Percentiles rank a stretch among this genome's conserved stretches.
Evolutionary conservation across 2,113 vertebrate species (phyloP).

Genomic region (Shinisaurus crocodilurus): DNA sequence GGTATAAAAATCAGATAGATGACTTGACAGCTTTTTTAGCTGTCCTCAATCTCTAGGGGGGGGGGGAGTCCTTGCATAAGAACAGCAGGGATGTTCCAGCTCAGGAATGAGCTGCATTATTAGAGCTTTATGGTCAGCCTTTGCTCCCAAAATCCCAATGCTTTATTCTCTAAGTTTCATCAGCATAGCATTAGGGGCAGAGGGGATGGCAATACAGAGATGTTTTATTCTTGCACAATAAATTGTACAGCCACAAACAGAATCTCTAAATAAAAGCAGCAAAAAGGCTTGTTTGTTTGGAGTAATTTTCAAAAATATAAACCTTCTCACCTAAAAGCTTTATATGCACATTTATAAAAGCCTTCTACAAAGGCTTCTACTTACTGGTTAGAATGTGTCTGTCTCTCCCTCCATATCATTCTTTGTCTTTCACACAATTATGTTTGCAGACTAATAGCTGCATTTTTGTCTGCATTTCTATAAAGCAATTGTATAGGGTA

Average conservation of each 20-base stretch:
- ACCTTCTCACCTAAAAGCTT: conserved; percentile 30
- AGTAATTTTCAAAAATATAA: conserved; percentile 44
- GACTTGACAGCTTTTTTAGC: neutral
- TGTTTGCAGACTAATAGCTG: neutral
- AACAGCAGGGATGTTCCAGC: neutral
- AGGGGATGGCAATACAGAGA: neutral
- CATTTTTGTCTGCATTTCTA: neutral
- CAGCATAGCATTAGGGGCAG: neutral
- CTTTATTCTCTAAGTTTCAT: neutral
- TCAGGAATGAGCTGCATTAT: conserved; percentile 20
- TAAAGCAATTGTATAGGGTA: neutral
- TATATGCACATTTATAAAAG: conserved; percentile 36
- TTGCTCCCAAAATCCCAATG: conserved; percentile 1
- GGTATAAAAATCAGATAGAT: neutral
- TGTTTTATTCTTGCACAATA: conserved; percentile 25
- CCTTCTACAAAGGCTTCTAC: conserved; percentile 31
- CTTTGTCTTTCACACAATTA: conserved; percentile 32
- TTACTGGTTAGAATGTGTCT: conserved; percentile 33
- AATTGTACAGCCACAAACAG: conserved; percentile 25
- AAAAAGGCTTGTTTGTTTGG: conserved; percentile 25
- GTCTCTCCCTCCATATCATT: conserved; percentile 33
- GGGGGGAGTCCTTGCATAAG: neutral
- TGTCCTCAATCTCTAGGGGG: neutral
- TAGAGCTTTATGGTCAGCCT: conserved; percentile 19
- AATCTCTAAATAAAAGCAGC: conserved; percentile 19